Evolutionary conservation across 2,113 vertebrate genomes (phyloP), one percentile per base, ranked within the genome.

Genomic region (Onychostoma macrolepis): DNA sequence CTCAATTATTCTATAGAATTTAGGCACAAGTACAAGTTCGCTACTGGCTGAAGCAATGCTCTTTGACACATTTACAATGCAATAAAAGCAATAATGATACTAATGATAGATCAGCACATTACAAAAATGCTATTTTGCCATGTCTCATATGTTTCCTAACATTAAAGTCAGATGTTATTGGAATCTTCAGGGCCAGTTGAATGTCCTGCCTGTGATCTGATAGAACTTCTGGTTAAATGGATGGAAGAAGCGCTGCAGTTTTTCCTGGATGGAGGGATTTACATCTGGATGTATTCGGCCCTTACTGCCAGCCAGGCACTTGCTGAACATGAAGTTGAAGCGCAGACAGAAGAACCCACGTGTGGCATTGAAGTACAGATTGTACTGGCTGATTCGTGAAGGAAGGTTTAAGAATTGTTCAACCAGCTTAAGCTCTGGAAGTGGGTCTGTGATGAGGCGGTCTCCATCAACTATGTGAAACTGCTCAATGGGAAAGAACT

Each of bases 261-360:
- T 98, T 90, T 96, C 96, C 93, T 98, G 92, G 90, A 99, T 97
- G 80, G 96, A 95, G 28, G 95, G 93, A 88, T 98, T 96, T 85
- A 99, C 97, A 90, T 98, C 96, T 0, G 98, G 98, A 92, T 99
- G 98, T 89, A 95, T 97, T 90, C 98, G 97, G 72, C 98, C 98
- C 93, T 99, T 99, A 96, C 97, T 99, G 94, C 97, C 98, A 0
- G 97, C 97, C 95, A 99, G 98, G 97, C 98, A 99, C 96, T 98
- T 99, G 93, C 96, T 98, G 93, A 97, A 98, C 92, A 97, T 96
- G 95, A 97, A 96, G 93, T 97, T 97, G 93, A 98, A 98, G 89
- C 96, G 92, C 93, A 99, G 96, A 94, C 98, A 99, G 94, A 97
- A 99, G 93, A 99, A 99, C 87, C 98, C 98, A 92, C 98, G 95